Conservation (phyloP, 2,797 vertebrate genomes). For the Enteromius treurensis region DNA sequence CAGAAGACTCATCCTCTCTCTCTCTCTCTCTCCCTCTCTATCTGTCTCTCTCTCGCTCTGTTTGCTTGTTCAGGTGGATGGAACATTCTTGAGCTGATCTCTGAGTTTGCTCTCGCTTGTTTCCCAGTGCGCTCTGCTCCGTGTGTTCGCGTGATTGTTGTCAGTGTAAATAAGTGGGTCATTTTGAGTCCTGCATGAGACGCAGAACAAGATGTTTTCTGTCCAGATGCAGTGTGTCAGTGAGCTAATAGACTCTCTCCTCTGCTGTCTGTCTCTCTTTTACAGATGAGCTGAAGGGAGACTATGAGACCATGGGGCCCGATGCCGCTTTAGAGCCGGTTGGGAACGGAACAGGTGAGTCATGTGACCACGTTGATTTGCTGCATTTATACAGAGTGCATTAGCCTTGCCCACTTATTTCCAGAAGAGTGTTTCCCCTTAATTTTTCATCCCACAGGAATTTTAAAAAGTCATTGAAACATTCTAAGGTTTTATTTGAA, state of each 20-base stretch:
- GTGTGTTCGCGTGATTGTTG: conserved; percentile 69
- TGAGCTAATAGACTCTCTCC: conserved; percentile 66
- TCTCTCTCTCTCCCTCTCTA: neutral
- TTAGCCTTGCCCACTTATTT: neutral
- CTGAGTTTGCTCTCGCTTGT: conserved; percentile 64
- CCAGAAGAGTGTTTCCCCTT: neutral
- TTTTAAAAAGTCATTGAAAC: neutral
- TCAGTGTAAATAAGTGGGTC: conserved; percentile 57
- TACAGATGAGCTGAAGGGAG: conserved; percentile 98
- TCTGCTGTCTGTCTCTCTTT: conserved; percentile 65
- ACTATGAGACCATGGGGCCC: conserved; percentile 93
- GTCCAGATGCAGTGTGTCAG: conserved; percentile 64
- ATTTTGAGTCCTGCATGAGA: neutral
- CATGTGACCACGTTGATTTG: neutral
- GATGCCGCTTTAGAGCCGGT: conserved; percentile 87
- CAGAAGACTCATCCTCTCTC: conserved; percentile 18
- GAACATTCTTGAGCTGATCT: conserved; percentile 73
- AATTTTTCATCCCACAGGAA: neutral
- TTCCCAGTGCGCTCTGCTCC: conserved; percentile 22
- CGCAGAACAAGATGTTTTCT: conserved; percentile 50
- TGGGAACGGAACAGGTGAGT: conserved; percentile 96
- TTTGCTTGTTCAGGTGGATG: conserved; percentile 78
- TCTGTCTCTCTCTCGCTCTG: conserved; percentile 16
- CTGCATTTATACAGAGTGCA: neutral
- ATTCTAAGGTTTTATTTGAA: neutral